Conservation (phyloP, 2,888 invertebrate genomes). For the Kuschelorhynchus macadamiae region DNA sequence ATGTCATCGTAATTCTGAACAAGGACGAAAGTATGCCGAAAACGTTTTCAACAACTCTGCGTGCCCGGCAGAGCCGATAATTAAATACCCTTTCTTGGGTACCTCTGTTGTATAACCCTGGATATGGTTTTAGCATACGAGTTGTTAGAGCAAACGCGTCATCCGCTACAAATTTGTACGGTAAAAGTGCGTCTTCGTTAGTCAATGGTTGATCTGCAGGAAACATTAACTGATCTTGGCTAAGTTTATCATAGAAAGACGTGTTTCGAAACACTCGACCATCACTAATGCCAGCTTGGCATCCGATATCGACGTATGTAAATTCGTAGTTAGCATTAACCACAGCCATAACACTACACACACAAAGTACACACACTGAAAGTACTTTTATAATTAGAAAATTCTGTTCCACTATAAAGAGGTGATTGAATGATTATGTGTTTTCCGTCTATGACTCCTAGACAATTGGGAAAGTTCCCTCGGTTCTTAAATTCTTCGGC, state of each 20-base stretch:
- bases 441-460: neutral
- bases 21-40: slow-evolving; percentile 26
- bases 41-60: slow-evolving; percentile 25
- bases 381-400: slow-evolving; percentile 60
- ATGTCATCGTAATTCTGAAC: slow-evolving; percentile 52
- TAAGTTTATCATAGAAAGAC: slow-evolving; percentile 33
- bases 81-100: slow-evolving; percentile 45
- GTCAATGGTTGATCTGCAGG: slow-evolving; percentile 36
- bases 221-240: slow-evolving; percentile 40
- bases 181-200: slow-evolving; percentile 2
- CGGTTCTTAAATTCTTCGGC: slow-evolving; percentile 31
- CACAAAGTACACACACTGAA: slow-evolving; percentile 26
- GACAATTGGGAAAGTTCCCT: slow-evolving; percentile 55
- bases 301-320: slow-evolving; percentile 50
- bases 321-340: slow-evolving; percentile 46
- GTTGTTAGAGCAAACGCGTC: slow-evolving; percentile 32
- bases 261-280: slow-evolving; percentile 15
- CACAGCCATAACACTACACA: slow-evolving; percentile 21
- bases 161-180: slow-evolving; percentile 48
- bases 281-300: slow-evolving; percentile 60
- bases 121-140: slow-evolving; percentile 25
- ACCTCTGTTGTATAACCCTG: slow-evolving; percentile 30
- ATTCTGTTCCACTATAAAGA: slow-evolving; percentile 54
- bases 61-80: slow-evolving; percentile 28
- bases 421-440: slow-evolving; percentile 56